phyloP scores from a whole-genome alignment of 2,888 invertebrate genomes.

The Hypsopygia costalis region DNA sequence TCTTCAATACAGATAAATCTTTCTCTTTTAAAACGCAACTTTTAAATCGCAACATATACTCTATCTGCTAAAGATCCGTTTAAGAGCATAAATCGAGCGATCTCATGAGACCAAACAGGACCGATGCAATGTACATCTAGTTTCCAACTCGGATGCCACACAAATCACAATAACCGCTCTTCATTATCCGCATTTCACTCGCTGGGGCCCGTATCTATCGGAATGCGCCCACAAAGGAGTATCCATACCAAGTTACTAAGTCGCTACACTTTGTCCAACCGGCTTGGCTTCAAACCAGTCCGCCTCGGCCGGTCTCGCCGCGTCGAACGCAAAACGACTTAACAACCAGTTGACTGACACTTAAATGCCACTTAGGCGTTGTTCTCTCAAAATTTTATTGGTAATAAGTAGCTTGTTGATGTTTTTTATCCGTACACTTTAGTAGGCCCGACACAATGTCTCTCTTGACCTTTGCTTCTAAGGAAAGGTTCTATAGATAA shows the following conservation, averaged over 20 bases:
- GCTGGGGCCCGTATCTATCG: constrained; percentile 64
- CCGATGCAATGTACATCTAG: constrained; percentile 38
- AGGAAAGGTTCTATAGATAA: constrained; percentile 22
- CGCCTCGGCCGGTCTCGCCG: constrained; percentile 34
- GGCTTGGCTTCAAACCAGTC: constrained; percentile 62
- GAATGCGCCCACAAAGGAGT: constrained; percentile 75
- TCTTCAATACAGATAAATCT: constrained; percentile 1
- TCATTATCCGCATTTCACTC: constrained; percentile 75
- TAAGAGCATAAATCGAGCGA: constrained; percentile 31
- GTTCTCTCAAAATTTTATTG: constrained; percentile 72
- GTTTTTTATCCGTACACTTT: constrained; percentile 36
- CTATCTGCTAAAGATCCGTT: constrained; percentile 34
- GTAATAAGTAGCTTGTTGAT: constrained; percentile 64
- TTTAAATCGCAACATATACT: constrained; percentile 32
- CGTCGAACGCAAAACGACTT: constrained; percentile 43
- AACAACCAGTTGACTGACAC: constrained; percentile 76
- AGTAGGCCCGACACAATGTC: constrained; percentile 32
- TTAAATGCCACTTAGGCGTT: constrained; percentile 72
- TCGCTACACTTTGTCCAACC: constrained; percentile 72
- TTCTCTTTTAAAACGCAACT: neutral
- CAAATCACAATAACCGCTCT: constrained; percentile 74
- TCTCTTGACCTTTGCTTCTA: constrained; percentile 38
- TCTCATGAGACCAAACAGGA: constrained; percentile 28
- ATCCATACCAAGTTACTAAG: constrained; percentile 61
- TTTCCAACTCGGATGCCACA: constrained; percentile 55